Conservation (phyloP, 2,113 vertebrate genomes). For the Numenius arquata region DNA sequence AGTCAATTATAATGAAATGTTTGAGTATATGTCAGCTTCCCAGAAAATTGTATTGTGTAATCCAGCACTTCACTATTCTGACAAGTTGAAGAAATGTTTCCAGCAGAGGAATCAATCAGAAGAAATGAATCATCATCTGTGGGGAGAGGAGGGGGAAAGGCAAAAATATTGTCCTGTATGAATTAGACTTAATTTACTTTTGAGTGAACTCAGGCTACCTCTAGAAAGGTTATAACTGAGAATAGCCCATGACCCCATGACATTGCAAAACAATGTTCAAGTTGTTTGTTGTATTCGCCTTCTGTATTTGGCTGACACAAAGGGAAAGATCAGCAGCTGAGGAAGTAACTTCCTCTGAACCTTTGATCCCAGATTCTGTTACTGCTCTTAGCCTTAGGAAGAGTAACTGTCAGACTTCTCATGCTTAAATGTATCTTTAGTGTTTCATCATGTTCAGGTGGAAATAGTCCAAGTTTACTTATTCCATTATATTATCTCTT, state of each 20-base stretch:
- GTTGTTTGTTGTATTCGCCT: neutral
- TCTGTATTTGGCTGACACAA: neutral
- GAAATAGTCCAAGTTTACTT: neutral
- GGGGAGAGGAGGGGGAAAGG: neutral
- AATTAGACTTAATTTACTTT: neutral
- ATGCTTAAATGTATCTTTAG: neutral
- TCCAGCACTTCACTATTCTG: neutral
- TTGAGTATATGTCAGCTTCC: slow-evolving; percentile 21
- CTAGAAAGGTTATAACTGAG: neutral
- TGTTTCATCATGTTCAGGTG: neutral
- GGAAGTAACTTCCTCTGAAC: neutral
- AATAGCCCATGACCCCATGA: neutral
- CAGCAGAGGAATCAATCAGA: neutral
- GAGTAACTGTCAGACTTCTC: neutral
- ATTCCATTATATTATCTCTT: neutral
- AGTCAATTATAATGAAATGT: slow-evolving; percentile 29
- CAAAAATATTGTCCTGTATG: neutral
- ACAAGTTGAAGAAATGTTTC: slow-evolving; percentile 35
- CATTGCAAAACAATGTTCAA: neutral
- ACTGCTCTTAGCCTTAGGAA: neutral
- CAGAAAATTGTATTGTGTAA: slow-evolving; percentile 10
- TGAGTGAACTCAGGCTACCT: neutral
- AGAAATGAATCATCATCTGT: neutral
- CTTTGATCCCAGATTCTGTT: neutral
- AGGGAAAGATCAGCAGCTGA: neutral